These are phyloP conservation scores for Bubalus kerabau DNA, from an alignment of 2,113 vertebrate species.

Conservation along the genomic window DNA sequence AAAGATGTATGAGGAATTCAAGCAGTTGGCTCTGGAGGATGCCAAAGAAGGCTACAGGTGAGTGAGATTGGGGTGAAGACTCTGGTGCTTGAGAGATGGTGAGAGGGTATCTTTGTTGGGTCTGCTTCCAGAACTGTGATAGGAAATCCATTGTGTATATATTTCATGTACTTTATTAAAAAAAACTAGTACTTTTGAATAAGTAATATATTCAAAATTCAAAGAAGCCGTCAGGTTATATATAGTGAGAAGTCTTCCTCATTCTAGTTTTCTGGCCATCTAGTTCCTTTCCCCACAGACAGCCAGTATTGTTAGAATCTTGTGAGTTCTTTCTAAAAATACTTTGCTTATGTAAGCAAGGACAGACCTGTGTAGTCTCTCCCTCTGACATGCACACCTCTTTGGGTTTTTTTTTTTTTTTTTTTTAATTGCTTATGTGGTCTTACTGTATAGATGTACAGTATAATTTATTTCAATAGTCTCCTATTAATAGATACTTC, in stretches of 20 bases:
- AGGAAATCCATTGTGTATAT: background rate
- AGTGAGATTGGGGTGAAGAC: background rate
- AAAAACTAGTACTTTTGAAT: background rate
- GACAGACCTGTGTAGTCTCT: background rate
- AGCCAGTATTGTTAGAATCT: background rate
- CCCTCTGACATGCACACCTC: accelerated
- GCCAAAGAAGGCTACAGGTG: slow-evolving; percentile 98
- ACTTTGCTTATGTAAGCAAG: background rate
- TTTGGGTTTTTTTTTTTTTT: background rate
- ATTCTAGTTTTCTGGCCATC: background rate
- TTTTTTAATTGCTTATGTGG: background rate
- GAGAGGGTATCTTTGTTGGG: background rate
- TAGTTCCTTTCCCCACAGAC: background rate
- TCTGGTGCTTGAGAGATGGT: background rate
- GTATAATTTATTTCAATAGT: background rate
- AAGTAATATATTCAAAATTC: background rate
- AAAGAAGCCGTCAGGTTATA: background rate
- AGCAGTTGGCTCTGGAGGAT: slow-evolving; percentile 95
- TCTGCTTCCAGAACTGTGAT: background rate
- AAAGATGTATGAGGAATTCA: slow-evolving; percentile 99
- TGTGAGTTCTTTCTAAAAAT: background rate
- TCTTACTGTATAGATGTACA: background rate
- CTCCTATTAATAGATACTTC: background rate
- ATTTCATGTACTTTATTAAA: background rate
- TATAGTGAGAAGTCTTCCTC: background rate